phyloP scores from a whole-genome alignment of 2,888 invertebrate genomes.

The Amphimallon solstitiale region DNA sequence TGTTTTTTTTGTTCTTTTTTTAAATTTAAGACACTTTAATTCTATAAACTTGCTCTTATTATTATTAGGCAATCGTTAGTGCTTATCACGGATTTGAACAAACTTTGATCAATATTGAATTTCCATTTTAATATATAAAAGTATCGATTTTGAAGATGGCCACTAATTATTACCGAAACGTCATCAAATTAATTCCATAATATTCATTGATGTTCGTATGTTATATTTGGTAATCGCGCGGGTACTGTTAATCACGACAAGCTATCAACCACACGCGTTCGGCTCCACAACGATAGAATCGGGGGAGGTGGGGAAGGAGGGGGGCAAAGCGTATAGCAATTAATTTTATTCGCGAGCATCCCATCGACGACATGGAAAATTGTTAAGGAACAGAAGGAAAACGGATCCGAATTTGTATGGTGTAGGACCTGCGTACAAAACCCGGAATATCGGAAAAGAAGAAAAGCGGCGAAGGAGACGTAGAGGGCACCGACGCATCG shows the following conservation, averaged over 20 bases:
- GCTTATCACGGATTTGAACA: too few relatives aligned
- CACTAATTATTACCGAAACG: too few relatives aligned
- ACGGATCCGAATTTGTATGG: slow-evolving; percentile 6
- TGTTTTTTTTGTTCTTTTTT: too few relatives aligned
- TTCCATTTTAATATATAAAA: too few relatives aligned
- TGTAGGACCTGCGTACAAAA: background rate
- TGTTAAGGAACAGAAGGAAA: slow-evolving; percentile 8
- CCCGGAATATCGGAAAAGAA: background rate
- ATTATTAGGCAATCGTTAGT: too few relatives aligned
- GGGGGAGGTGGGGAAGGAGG: background rate
- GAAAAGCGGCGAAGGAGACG: background rate
- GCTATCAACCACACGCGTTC: background rate
- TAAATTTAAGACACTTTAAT: too few relatives aligned
- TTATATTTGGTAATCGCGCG: background rate
- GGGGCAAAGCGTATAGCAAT: too few relatives aligned
- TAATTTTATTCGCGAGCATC: slow-evolving; percentile 16
- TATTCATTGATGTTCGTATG: background rate
- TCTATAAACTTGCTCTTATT: too few relatives aligned
- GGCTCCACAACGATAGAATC: too few relatives aligned
- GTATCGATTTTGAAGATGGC: too few relatives aligned
- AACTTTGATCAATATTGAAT: too few relatives aligned
- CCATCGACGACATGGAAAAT: background rate
- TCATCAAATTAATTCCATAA: too few relatives aligned
- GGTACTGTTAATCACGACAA: slow-evolving; percentile 19
- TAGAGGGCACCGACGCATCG: background rate